A percentile compares a stretch with the other conserved stretches of the same genome.
Evolutionary conservation across 2,888 invertebrate genomes (phyloP).

Genomic region (Mesorhabditis sp.): DNA sequence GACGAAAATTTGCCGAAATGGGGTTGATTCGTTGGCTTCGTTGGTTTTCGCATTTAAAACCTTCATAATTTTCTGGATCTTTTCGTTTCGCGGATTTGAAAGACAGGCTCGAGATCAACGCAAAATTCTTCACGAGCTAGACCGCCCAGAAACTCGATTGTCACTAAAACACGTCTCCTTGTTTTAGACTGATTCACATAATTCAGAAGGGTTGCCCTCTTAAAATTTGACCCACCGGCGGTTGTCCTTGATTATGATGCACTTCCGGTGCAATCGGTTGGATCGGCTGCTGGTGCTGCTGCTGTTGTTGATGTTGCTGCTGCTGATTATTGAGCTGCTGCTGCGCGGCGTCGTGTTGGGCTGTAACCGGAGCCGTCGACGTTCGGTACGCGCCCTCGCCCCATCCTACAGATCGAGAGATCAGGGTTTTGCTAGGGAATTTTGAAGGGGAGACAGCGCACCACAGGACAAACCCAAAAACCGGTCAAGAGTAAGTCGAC

Average conservation of each 20-base stretch:
- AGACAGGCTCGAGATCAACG: too few relatives aligned
- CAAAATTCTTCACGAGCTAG: too few relatives aligned
- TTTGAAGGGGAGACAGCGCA: too few relatives aligned
- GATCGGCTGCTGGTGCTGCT: conserved; percentile 14
- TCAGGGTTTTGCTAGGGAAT: neutral
- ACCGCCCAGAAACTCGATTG: too few relatives aligned
- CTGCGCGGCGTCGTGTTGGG: conserved; percentile 18
- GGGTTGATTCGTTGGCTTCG: too few relatives aligned
- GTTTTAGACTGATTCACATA: neutral
- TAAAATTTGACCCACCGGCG: neutral
- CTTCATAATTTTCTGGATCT: too few relatives aligned
- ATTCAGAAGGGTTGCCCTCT: neutral
- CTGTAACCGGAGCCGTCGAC: conserved; percentile 19
- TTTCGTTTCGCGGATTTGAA: too few relatives aligned
- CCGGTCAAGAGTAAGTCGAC: too few relatives aligned
- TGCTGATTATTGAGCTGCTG: conserved; percentile 36
- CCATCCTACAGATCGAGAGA: conserved; percentile 31
- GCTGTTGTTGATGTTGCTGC: conserved; percentile 38
- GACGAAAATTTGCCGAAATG: too few relatives aligned
- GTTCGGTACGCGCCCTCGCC: conserved; percentile 38
- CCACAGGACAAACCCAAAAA: too few relatives aligned
- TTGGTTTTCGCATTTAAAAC: too few relatives aligned
- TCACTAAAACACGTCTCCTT: neutral
- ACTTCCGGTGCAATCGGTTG: neutral
- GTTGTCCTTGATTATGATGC: neutral